Percentiles rank a stretch among this genome's conserved stretches.
phyloP scores from a whole-genome alignment of 2,113 vertebrate genomes.

The human region DNA sequence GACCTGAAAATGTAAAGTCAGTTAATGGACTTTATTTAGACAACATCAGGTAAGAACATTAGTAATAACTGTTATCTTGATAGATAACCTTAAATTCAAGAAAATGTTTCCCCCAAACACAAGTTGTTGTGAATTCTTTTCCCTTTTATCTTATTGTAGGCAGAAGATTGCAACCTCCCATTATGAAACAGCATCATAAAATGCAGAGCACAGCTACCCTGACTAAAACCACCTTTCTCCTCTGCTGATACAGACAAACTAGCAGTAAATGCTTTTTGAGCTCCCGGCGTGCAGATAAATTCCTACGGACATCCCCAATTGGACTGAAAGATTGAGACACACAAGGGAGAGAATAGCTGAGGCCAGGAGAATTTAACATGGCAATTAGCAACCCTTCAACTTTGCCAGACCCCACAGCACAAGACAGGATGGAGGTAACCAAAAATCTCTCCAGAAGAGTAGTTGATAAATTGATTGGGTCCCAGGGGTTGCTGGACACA shows the following conservation, averaged over 20 bases:
- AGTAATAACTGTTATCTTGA: slow-evolving; percentile 76
- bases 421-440: slow-evolving; percentile 61
- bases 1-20: slow-evolving; percentile 71
- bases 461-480: slow-evolving; percentile 72
- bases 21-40: slow-evolving; percentile 75
- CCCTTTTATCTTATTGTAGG: slow-evolving; percentile 71
- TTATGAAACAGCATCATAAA: slow-evolving; percentile 76
- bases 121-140: slow-evolving; percentile 69
- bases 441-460: slow-evolving; percentile 57
- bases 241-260: slow-evolving; percentile 68
- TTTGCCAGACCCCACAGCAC: slow-evolving; percentile 61
- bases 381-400: slow-evolving; percentile 79
- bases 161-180: slow-evolving; percentile 72
- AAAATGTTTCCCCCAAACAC: slow-evolving; percentile 76
- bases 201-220: slow-evolving; percentile 72
- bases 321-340: slow-evolving; percentile 76
- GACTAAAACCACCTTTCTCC: slow-evolving; percentile 64
- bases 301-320: slow-evolving; percentile 61
- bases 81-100: slow-evolving; percentile 77
- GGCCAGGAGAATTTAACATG: slow-evolving; percentile 78
- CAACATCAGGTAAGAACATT: slow-evolving; percentile 73
- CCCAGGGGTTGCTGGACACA: slow-evolving; percentile 67
- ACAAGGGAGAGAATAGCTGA: slow-evolving; percentile 73
- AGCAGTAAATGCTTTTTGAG: slow-evolving; percentile 76
- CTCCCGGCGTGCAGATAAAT: slow-evolving; percentile 75